Evolutionary conservation across 2,113 vertebrate species (phyloP).

Genomic region (Campylomormyrus tamandua): DNA sequence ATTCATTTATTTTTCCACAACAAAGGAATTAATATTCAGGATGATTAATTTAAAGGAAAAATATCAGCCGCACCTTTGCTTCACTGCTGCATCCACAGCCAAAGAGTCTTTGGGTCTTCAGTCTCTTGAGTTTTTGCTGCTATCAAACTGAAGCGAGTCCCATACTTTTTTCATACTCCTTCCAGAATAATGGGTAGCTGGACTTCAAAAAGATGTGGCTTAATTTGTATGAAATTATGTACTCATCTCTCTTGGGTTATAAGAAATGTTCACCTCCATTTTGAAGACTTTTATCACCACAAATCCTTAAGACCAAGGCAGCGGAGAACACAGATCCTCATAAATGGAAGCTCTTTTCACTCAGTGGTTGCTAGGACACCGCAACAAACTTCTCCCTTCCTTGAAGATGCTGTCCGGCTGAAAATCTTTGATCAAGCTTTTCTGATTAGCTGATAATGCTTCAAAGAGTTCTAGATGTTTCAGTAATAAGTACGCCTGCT

Average conservation of each 20-base stretch:
- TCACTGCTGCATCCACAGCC: not conserved
- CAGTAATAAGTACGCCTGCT: not conserved
- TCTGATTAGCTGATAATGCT: conserved; percentile 8
- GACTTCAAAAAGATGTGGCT: not conserved
- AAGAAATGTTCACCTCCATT: not conserved
- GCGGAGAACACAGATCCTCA: not conserved
- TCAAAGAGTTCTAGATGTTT: not conserved
- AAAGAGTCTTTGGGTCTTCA: not conserved
- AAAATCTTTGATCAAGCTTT: conserved; percentile 14
- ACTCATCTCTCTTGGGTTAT: not conserved
- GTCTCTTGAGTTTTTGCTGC: not conserved
- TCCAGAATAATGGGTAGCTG: not conserved
- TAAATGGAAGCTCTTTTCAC: conserved; percentile 2
- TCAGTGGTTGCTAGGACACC: conserved; percentile 5
- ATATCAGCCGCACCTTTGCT: not conserved
- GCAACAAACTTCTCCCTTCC: not conserved
- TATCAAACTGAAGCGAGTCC: not conserved
- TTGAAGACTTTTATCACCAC: not conserved
- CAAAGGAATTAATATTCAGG: not conserved
- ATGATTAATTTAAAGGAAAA: not conserved
- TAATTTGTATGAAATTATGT: not conserved
- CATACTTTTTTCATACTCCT: not conserved
- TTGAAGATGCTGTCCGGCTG: conserved; percentile 1
- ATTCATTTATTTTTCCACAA: not conserved
- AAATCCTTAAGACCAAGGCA: not conserved